Base-by-base conservation (phyloP, 2,113 vertebrate genomes). In the Macaca nemestrina region DNA sequence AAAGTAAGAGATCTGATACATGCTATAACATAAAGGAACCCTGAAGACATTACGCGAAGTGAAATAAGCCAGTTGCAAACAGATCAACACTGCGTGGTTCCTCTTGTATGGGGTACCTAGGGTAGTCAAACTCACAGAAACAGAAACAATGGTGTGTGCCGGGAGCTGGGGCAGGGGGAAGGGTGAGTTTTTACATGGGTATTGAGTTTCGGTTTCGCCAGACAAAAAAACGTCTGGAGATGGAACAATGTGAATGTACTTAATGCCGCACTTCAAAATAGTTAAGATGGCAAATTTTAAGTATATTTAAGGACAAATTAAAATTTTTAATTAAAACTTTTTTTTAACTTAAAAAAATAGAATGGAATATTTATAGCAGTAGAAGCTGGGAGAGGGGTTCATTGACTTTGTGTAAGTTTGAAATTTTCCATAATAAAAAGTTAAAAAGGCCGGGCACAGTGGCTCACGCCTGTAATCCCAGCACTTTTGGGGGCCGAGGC, bases 361-460 rank as follows among this genome's bases (percentile, higher is more conserved):
- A 86, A 90, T 27, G 57, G 45, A 87, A 85, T 8, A 73, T 50
- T 55, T 67, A 57, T 48, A 79, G 67, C 22, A 96, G 70, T 73
- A 48, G 84, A 89, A 91, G 14, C 52, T 82, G 78, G 45, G 48
- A 57, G 59, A 76, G 55, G 50, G 38, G 20, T 61, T 93, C 10
- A 10, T 3, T 32, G 55, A 75, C 68, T 97, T 88, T 59, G 25
- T 55, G 14, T 72, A 88, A 72, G 67, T 84, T 45, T 93, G 76
- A 91, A 43, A 57, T 38, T 96, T 95, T 93, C n/a, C 67, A 16
- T 89, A 92, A 52, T 55, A 50, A 90, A 84, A 70, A 59, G n/a
- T 50, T 38, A 75, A 85, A 55, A 55, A 55, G 52, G 52, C 52
- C 18, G 2, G 52, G 52, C 18, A 55, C 52, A 55, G 6, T 55